Evolutionary conservation across 2,797 vertebrate species (phyloP).

Genomic region (Chiroxiphia lanceolata): DNA sequence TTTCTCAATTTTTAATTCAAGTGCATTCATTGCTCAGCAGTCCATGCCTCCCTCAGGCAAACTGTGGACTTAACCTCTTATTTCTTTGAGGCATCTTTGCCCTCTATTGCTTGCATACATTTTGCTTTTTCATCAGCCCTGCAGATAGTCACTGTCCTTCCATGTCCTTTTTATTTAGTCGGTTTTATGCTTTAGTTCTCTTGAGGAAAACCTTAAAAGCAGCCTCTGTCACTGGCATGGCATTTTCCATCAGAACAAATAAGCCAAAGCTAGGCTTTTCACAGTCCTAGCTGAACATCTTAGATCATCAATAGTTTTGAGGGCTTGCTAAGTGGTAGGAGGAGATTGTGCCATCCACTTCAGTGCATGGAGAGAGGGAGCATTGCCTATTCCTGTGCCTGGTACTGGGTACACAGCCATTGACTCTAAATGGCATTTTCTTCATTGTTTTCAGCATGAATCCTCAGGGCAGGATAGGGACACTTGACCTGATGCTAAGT

Average conservation of each 20-base stretch:
- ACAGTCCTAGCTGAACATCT: background rate
- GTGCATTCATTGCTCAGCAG: constrained; percentile 26
- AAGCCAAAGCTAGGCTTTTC: background rate
- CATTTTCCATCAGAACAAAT: background rate
- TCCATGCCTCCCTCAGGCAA: background rate
- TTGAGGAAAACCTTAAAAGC: background rate
- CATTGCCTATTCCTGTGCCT: background rate
- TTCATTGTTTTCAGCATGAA: background rate
- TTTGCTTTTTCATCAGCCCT: background rate
- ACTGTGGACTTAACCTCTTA: background rate
- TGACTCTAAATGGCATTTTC: background rate
- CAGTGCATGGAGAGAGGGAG: background rate
- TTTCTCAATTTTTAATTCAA: constrained; percentile 36
- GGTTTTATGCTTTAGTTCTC: background rate
- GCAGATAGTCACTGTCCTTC: background rate
- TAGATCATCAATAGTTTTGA: background rate
- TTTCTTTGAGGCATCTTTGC: constrained; percentile 7
- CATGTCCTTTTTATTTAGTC: background rate
- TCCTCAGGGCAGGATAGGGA: background rate
- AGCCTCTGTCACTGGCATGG: background rate
- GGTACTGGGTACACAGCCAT: background rate
- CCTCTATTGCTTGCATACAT: background rate
- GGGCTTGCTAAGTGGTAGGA: background rate
- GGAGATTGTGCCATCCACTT: background rate
- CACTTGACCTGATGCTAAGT: background rate